Evolutionary conservation across 2,113 vertebrate species (phyloP).

Genomic region (Fukomys damarensis): DNA sequence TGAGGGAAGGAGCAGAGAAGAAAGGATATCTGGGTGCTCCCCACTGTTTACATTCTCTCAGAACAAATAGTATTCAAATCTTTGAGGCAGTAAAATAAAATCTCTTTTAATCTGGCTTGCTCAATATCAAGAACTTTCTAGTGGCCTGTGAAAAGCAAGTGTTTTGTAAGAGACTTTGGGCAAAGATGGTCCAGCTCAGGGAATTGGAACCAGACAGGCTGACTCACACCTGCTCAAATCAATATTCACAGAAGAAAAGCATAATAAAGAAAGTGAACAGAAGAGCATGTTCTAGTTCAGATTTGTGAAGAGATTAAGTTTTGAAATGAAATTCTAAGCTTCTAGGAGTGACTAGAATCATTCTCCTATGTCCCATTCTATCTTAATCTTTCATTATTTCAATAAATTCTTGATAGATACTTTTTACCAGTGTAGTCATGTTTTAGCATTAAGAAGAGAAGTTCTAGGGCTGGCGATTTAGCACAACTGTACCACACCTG

Average conservation of each 20-base stretch:
- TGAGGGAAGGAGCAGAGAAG: background rate
- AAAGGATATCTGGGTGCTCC: background rate
- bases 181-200: background rate
- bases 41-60: constrained; percentile 7
- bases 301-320: background rate
- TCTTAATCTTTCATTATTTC: constrained; percentile 18
- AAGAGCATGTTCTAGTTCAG: background rate
- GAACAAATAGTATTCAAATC: background rate
- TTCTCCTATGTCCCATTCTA: background rate
- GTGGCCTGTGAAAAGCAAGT: background rate
- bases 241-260: background rate
- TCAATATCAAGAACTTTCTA: background rate
- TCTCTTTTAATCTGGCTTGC: background rate
- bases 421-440: background rate
- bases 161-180: background rate
- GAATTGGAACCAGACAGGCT: background rate
- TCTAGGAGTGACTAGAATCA: background rate
- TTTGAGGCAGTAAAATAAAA: constrained; percentile 40
- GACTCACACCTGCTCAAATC: background rate
- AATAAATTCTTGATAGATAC: background rate
- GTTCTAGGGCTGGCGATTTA: background rate
- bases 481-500: no score
- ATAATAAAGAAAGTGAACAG: background rate
- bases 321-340: constrained; percentile 32
- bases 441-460: background rate